Evolutionary conservation across 2,113 vertebrate species (phyloP).

Genomic region (Sylvia atricapilla): DNA sequence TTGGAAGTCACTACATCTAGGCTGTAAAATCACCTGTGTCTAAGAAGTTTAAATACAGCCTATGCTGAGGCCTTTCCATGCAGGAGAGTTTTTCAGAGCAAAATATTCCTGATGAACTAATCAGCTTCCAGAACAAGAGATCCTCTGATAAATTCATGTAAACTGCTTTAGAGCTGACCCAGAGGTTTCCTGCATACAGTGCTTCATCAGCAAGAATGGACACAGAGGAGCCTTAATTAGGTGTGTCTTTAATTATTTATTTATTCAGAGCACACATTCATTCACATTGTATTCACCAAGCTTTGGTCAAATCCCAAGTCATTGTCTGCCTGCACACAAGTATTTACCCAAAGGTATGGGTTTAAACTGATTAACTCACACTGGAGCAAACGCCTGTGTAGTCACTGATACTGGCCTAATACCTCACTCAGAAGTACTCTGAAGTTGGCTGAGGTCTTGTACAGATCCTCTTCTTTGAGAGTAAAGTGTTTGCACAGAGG

Average conservation of each 20-base stretch:
- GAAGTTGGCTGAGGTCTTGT: slow-evolving; percentile 36
- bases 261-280: not conserved
- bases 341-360: slow-evolving; percentile 23
- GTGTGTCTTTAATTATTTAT: slow-evolving; percentile 4
- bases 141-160: not conserved
- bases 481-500: slow-evolving; percentile 17
- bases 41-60: not conserved
- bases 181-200: not conserved
- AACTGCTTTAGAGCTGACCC: not conserved
- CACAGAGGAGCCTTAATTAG: not conserved
- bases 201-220: not conserved
- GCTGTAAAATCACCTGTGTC: not conserved
- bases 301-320: slow-evolving; percentile 3
- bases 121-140: not conserved
- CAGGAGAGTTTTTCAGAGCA: not conserved
- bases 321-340: not conserved
- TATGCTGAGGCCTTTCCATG: not conserved
- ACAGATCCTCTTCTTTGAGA: not conserved
- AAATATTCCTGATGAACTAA: not conserved
- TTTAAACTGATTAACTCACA: slow-evolving; percentile 44
- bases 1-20: not conserved
- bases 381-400: not conserved
- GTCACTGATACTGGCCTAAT: slow-evolving; percentile 11
- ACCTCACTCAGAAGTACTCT: slow-evolving; percentile 33
- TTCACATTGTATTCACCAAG: slow-evolving; percentile 31